Evolutionary conservation across 2,113 vertebrate genomes (phyloP).

Genomic region (Neomonachus schauinslandi): DNA sequence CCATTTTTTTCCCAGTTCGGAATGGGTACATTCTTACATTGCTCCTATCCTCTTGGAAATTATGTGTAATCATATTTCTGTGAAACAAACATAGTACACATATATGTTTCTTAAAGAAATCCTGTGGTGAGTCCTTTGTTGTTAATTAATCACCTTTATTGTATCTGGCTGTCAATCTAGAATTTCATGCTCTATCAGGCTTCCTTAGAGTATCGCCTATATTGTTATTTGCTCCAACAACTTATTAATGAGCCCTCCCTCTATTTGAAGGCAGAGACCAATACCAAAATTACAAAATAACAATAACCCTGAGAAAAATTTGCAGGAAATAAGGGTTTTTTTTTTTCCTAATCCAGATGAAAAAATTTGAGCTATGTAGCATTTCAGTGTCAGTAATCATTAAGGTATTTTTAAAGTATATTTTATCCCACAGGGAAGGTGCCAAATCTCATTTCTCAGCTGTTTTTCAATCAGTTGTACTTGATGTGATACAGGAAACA

Average conservation of each 20-base stretch:
- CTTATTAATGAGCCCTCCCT: neutral
- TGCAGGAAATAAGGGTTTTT: neutral
- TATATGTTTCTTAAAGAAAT: neutral
- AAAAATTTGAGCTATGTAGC: neutral
- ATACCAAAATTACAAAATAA: neutral
- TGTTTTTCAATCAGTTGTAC: neutral
- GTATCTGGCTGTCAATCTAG: neutral
- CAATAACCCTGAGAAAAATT: neutral
- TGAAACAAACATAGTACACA: neutral
- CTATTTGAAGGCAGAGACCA: neutral
- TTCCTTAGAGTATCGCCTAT: neutral
- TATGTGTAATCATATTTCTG: neutral
- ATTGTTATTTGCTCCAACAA: neutral
- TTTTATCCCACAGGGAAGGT: constrained; percentile 14
- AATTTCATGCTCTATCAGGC: neutral
- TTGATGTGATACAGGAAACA: neutral
- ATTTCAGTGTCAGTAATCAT: neutral
- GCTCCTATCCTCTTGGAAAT: neutral
- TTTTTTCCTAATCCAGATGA: neutral
- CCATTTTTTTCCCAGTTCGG: neutral
- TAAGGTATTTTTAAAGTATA: neutral
- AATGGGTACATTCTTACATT: neutral
- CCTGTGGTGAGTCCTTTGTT: neutral
- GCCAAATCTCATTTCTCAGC: neutral
- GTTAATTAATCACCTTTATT: neutral